Evolutionary conservation across 2,797 vertebrate genomes (phyloP).

Genomic region (Enoplosus armatus): DNA sequence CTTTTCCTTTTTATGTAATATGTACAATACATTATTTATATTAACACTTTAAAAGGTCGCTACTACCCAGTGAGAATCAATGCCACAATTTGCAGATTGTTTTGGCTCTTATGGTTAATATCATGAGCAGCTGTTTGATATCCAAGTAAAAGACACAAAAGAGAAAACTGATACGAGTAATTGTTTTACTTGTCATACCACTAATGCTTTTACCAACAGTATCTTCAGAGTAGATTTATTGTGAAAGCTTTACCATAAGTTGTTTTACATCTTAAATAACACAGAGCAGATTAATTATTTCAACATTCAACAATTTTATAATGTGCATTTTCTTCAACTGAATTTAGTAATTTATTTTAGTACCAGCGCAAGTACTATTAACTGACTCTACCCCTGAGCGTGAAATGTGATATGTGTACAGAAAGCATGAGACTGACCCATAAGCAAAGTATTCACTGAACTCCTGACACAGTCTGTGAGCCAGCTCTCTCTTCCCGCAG

Average conservation of each 20-base stretch:
- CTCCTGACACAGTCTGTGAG: slow-evolving; percentile 90
- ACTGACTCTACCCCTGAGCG: not conserved
- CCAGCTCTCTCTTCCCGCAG: slow-evolving; percentile 91
- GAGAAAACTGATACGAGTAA: not conserved
- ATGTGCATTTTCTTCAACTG: not conserved
- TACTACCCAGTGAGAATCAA: not conserved
- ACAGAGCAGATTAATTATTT: not conserved
- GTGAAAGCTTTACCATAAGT: not conserved
- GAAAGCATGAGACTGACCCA: slow-evolving; percentile 83
- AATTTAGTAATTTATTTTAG: not conserved
- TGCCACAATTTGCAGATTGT: no score
- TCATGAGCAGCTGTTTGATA: no score
- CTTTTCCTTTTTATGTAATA: not conserved
- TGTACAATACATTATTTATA: not conserved
- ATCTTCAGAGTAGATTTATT: not conserved
- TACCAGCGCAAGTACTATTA: not conserved
- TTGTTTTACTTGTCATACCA: not conserved
- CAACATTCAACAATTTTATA: not conserved
- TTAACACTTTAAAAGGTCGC: not conserved
- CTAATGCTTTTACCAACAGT: not conserved
- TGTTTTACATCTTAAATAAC: not conserved
- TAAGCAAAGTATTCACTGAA: slow-evolving; percentile 90
- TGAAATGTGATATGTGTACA: not conserved
- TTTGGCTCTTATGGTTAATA: no score
- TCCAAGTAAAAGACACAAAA: no score